Evolutionary conservation across 2,797 vertebrate species (phyloP).

Genomic region (Tangara arthus): DNA sequence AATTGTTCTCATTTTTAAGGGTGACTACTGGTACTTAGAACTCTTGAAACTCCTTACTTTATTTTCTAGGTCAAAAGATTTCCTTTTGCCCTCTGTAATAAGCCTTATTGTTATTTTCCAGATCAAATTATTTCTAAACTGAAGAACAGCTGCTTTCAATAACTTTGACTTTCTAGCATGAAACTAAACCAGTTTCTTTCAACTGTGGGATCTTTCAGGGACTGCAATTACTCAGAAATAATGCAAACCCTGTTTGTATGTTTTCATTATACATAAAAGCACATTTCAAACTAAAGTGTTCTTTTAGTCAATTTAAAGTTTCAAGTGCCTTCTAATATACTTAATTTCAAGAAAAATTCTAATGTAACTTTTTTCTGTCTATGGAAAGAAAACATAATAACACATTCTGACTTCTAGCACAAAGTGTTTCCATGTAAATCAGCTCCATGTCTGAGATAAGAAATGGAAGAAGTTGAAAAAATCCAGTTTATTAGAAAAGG

Average conservation of each 20-base stretch:
- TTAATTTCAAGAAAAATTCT: not conserved
- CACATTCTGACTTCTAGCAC: not conserved
- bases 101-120: not conserved
- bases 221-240: not conserved
- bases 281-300: not conserved
- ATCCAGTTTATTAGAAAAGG: not conserved
- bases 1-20: not conserved
- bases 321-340: not conserved
- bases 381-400: not conserved
- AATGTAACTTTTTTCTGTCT: not conserved
- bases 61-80: conserved; percentile 10
- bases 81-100: not conserved
- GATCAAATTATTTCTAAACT: not conserved
- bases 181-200: not conserved
- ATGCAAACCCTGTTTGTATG: not conserved
- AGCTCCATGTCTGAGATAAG: not conserved
- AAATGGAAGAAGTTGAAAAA: not conserved
- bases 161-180: not conserved
- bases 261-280: not conserved
- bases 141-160: conserved; percentile 3
- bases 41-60: not conserved
- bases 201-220: not conserved
- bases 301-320: not conserved
- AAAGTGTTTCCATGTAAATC: not conserved
- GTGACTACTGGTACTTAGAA: not conserved